Conservation (phyloP, 2,797 vertebrate genomes). For the Myoxocephalus aenaeus region DNA sequence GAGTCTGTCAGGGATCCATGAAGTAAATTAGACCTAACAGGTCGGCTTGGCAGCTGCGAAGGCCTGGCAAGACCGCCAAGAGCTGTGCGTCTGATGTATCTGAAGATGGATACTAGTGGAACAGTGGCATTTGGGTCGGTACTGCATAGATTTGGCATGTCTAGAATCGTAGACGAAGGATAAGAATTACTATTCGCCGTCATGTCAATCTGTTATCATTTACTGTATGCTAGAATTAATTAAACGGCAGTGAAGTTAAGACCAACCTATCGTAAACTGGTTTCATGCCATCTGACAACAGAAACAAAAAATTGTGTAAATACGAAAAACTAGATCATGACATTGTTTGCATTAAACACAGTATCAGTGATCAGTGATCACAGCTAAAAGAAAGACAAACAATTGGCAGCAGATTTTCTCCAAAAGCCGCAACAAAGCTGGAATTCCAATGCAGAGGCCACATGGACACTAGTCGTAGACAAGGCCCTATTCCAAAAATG, state of each 20-base stretch:
- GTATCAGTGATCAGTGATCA: background rate
- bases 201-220: conserved; percentile 3
- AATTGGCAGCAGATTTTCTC: background rate
- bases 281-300: background rate
- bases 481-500: background rate
- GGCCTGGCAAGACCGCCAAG: conserved; percentile 29
- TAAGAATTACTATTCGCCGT: background rate
- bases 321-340: background rate
- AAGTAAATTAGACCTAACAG: conserved; percentile 59
- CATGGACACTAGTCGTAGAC: background rate
- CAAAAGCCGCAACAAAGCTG: background rate
- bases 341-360: background rate
- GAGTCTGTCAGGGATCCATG: conserved; percentile 58
- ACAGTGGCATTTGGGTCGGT: background rate
- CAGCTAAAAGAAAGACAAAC: background rate
- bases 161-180: background rate
- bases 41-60: conserved; percentile 51
- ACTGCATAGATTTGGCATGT: background rate
- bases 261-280: background rate
- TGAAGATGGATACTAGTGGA: conserved; percentile 23
- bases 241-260: background rate
- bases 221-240: background rate
- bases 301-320: background rate
- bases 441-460: background rate
- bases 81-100: conserved; percentile 32